Evolutionary conservation across 2,797 vertebrate species (phyloP), one percentile per base, ranked within the genome.

Genomic region (Xiphorhynchus erythropygius): DNA sequence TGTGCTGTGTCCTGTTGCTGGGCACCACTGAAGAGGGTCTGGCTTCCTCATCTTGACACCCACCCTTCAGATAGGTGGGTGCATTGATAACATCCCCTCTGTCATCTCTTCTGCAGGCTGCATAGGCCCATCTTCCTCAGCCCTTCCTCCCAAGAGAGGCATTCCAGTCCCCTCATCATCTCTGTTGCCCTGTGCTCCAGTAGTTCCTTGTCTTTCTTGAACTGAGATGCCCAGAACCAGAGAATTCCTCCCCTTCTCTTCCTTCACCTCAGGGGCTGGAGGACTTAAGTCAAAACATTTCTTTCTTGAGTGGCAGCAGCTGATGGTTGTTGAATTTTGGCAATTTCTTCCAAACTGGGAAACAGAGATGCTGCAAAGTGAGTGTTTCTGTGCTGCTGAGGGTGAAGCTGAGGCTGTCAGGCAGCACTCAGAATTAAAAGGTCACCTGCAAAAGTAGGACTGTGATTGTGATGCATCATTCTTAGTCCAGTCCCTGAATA

Each of bases 311-410:
- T 35, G 28, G 49, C n/a, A 68, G 57, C 57, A 68, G 67, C 37
- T 71, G 63, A 15, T 10, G 60, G 46, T 3, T 68, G 37, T 56
- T 82, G 64, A 62, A 65, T 76, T 65, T 79, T n/a, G 30, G 50
- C 37, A 60, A 0, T 93, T 89, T 53, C 12, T 79, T 87, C 57
- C 46, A 55, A 23, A 27, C 13, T 33, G 50, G 33, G 57, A 81
- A 42, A 11, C 0, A 22, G 1, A 18, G 41, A 18, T 37, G 4
- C 8, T 33, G 44, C 44, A 4, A 17, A 23, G 18, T 5, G 49
- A 62, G 11, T 0, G 0, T 12, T 67, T 65, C 11, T 14, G 19
- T 19, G 16, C 37, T 41, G 22, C 3, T 50, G 35, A 24, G 44
- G 46, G 39, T 23, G 60, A 42, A 74, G 55, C 73, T 22, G 44